A percentile compares a stretch with the other conserved stretches of the same genome.
Evolutionary conservation across 64 coral and sea anemone genomes (phyloP).

Genomic region (Pocillopora verrucosa): DNA sequence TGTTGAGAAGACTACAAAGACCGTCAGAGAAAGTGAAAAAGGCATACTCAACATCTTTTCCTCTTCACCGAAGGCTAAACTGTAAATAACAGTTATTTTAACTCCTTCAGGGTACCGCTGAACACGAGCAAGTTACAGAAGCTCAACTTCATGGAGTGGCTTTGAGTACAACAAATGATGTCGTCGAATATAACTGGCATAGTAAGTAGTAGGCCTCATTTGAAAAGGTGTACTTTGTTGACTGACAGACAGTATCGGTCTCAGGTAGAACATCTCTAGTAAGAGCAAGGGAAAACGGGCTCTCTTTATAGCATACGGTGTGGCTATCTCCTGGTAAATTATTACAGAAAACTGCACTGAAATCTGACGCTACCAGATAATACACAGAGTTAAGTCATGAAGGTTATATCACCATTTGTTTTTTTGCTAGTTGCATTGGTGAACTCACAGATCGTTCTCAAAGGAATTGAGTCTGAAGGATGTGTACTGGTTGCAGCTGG

Average conservation of each 20-base stretch:
- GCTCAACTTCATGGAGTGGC: slow-evolving; percentile 65
- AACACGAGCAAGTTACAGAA: slow-evolving; percentile 66
- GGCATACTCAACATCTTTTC: no score
- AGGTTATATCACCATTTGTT: background rate
- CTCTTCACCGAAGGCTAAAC: no score
- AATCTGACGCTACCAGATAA: no score
- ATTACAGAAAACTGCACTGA: no score
- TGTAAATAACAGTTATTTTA: background rate
- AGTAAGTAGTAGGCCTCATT: slow-evolving; percentile 45
- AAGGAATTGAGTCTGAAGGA: slow-evolving; percentile 95
- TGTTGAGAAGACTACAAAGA: no score
- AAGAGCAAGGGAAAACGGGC: no score
- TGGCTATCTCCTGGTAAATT: no score
- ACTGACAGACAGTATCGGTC: no score
- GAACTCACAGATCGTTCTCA: slow-evolving; percentile 92
- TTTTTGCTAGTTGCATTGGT: slow-evolving; percentile 74
- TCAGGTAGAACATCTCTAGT: no score
- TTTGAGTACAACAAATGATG: slow-evolving; percentile 72
- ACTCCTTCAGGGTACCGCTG: slow-evolving; percentile 54
- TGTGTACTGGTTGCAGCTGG: slow-evolving; percentile 90
- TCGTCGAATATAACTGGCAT: slow-evolving; percentile 86
- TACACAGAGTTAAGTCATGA: background rate
- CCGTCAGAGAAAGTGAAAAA: no score
- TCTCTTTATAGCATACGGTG: no score
- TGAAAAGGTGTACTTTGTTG: background rate